These are phyloP conservation scores for Phoenicopterus ruber DNA, from an alignment of 2,113 vertebrate genomes.

Conservation along the genomic window DNA sequence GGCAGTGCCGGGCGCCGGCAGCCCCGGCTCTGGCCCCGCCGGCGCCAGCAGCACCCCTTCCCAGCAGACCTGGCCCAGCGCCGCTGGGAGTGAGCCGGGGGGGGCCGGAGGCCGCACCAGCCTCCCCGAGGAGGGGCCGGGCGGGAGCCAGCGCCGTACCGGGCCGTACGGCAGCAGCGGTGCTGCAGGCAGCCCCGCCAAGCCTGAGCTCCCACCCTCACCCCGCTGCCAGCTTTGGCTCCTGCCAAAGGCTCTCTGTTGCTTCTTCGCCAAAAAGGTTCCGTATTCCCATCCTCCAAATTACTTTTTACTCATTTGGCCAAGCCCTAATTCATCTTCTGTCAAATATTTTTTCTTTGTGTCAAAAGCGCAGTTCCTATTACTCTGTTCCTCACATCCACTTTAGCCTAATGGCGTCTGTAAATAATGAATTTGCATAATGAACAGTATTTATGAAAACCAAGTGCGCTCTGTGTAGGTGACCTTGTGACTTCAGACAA, in stretches of 20 bases:
- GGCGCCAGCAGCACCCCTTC: not conserved
- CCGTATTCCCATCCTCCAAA: not conserved
- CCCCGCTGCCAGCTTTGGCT: not conserved
- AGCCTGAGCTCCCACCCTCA: not conserved
- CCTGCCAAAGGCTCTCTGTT: not conserved
- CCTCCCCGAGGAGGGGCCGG: rapidly evolving
- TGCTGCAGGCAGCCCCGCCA: not conserved
- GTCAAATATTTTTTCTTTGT: not conserved
- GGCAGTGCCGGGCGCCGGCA: rapidly evolving
- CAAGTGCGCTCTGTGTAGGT: not conserved
- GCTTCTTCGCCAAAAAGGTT: rapidly evolving
- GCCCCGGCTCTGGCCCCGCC: rapidly evolving
- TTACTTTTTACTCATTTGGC: not conserved
- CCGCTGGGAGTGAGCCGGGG: rapidly evolving
- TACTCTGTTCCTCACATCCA: not conserved
- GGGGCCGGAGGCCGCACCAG: not conserved
- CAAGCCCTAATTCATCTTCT: not conserved
- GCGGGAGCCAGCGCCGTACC: rapidly evolving
- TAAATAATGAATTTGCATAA: constrained; percentile 16
- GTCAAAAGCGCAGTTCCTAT: not conserved
- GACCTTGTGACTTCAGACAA: not conserved
- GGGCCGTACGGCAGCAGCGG: rapidly evolving
- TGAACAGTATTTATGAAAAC: not conserved
- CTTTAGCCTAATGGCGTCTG: not conserved
- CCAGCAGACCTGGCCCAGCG: not conserved